Evolutionary conservation across 2,797 vertebrate genomes (phyloP).

Genomic region (Poliocrania exsul): DNA sequence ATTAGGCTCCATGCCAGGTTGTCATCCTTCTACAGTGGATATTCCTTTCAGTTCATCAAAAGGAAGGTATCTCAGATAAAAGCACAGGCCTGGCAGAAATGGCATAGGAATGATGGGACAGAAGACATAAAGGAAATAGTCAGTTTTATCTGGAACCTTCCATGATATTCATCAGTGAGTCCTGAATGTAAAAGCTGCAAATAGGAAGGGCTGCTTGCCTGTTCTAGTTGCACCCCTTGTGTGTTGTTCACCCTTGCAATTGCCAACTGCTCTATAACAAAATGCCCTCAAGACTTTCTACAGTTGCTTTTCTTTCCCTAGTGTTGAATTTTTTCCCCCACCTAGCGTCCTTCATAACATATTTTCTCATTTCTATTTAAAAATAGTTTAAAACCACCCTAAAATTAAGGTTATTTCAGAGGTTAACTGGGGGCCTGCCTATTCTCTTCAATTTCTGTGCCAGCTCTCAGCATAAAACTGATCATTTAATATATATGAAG

Average conservation of each 20-base stretch:
- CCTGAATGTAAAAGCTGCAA: background rate
- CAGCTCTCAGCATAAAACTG: background rate
- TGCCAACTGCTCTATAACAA: background rate
- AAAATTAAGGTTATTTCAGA: background rate
- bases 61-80: rapidly evolving
- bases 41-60: background rate
- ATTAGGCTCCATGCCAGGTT: background rate
- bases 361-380: background rate
- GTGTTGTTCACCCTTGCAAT: background rate
- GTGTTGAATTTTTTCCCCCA: background rate
- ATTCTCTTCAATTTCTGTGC: background rate
- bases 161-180: background rate
- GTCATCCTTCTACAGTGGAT: background rate
- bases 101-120: background rate
- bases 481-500: background rate
- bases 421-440: background rate
- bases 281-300: background rate
- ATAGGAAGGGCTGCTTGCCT: background rate
- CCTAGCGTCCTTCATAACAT: background rate
- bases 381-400: background rate
- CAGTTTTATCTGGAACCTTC: background rate
- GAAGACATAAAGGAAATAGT: background rate
- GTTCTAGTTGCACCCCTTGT: background rate
- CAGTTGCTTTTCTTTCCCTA: background rate
- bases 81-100: background rate